Conservation (phyloP, 2,113 vertebrate species). For the Lepus europaeus region DNA sequence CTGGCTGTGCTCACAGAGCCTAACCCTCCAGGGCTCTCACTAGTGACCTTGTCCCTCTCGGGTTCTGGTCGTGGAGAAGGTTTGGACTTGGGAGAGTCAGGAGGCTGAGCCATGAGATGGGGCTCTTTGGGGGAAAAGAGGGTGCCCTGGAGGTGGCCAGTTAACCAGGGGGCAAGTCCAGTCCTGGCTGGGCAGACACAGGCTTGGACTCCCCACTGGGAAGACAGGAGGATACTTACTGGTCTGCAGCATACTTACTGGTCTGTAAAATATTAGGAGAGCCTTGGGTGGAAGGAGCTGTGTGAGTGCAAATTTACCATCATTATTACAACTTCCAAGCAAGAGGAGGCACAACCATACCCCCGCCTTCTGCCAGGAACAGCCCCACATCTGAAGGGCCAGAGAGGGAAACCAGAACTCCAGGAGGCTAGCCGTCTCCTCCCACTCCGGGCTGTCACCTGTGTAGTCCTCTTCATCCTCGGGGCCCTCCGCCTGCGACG, state of each 20-base stretch:
- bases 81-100: not conserved
- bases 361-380: not conserved
- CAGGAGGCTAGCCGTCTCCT: not conserved
- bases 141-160: not conserved
- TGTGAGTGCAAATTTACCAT: constrained; percentile 73
- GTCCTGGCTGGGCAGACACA: constrained; percentile 55
- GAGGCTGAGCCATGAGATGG: not conserved
- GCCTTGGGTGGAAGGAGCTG: constrained; percentile 75
- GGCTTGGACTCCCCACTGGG: not conserved
- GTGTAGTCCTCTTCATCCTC: constrained; percentile 93
- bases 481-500: constrained; percentile 82
- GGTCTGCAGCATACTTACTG: constrained; percentile 79
- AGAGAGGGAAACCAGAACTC: not conserved
- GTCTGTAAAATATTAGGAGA: constrained; percentile 73
- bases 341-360: constrained; percentile 1
- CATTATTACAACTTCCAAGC: constrained; percentile 49
- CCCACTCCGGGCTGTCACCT: constrained; percentile 82
- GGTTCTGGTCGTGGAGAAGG: not conserved
- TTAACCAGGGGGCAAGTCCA: not conserved
- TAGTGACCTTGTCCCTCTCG: not conserved
- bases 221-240: constrained; percentile 70
- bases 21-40: accelerated
- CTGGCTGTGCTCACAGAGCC: too few species aligned
- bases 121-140: not conserved
- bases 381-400: constrained; percentile 5